phyloP scores from a whole-genome alignment of 2,797 vertebrate species.

The Sarcoramphus papa region DNA sequence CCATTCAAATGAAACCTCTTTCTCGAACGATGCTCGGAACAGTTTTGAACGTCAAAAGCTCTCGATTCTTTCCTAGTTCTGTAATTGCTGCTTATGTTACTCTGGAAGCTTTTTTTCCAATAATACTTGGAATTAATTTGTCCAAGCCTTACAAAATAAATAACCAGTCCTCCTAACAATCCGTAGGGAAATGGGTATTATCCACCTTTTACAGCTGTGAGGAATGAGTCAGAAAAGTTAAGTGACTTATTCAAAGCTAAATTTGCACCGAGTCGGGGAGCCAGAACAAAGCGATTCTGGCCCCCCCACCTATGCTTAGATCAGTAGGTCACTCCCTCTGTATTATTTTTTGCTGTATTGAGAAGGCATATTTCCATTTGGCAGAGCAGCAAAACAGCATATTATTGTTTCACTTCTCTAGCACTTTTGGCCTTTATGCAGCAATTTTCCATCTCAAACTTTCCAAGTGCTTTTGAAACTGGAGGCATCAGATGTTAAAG shows the following conservation, averaged over 20 bases:
- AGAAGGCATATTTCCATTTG: not conserved
- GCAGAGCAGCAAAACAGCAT: not conserved
- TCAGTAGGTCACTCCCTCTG: not conserved
- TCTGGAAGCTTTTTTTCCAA: not conserved
- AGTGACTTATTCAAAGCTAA: not conserved
- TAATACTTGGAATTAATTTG: not conserved
- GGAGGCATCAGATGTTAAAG: slow-evolving; percentile 1
- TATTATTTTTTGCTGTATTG: not conserved
- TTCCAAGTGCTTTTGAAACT: slow-evolving; percentile 7
- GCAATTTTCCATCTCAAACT: slow-evolving; percentile 35
- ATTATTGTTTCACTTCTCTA: not conserved
- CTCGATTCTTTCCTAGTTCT: not conserved
- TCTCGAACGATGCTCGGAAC: not conserved
- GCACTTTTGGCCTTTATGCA: slow-evolving; percentile 16
- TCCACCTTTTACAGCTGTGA: not conserved
- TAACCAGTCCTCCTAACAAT: not conserved
- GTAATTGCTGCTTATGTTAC: not conserved
- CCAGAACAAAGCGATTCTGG: not conserved
- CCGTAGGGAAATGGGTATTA: not conserved
- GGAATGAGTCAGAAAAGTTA: slow-evolving; percentile 13
- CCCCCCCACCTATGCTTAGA: not conserved
- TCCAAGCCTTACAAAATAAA: not conserved
- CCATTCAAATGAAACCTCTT: not conserved
- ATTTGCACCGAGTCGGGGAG: not conserved
- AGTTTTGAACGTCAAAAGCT: not conserved